These are phyloP conservation scores for Anoncus sp. DNA, from an alignment of 2,888 invertebrate species.

Conservation along the genomic window DNA sequence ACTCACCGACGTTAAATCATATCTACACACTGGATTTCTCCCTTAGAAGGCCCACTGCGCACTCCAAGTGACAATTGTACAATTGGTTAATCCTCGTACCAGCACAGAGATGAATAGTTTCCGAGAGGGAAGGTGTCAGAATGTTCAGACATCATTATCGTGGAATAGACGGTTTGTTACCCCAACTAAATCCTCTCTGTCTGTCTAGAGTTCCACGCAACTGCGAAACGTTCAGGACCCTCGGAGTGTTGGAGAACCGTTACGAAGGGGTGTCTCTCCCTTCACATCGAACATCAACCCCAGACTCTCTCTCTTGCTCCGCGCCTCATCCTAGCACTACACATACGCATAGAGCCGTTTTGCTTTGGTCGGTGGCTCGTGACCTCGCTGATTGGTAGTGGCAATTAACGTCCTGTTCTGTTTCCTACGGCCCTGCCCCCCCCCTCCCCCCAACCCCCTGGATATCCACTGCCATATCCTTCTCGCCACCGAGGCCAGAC, in stretches of 20 bases:
- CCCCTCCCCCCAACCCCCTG: too few species aligned
- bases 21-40: too few species aligned
- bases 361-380: constrained; percentile 66
- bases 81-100: constrained; percentile 15
- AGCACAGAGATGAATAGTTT: constrained; percentile 7
- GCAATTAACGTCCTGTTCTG: constrained; percentile 78
- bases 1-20: too few species aligned
- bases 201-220: constrained; percentile 13
- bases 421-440: constrained; percentile 69
- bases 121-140: background rate
- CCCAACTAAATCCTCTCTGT: constrained; percentile 24
- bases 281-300: constrained; percentile 41
- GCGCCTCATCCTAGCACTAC: constrained; percentile 15
- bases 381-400: constrained; percentile 78
- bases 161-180: constrained; percentile 1
- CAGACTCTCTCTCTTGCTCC: constrained; percentile 31
- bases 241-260: constrained; percentile 46
- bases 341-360: constrained; percentile 49
- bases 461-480: constrained; percentile 28
- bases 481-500: constrained; percentile 62
- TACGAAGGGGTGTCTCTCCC: constrained; percentile 39
- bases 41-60: background rate
- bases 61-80: background rate
- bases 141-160: constrained; percentile 19
- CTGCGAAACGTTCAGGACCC: constrained; percentile 30